Evolutionary conservation across 2,113 vertebrate genomes (phyloP).

Genomic region (Ictidomys tridecemlineatus): DNA sequence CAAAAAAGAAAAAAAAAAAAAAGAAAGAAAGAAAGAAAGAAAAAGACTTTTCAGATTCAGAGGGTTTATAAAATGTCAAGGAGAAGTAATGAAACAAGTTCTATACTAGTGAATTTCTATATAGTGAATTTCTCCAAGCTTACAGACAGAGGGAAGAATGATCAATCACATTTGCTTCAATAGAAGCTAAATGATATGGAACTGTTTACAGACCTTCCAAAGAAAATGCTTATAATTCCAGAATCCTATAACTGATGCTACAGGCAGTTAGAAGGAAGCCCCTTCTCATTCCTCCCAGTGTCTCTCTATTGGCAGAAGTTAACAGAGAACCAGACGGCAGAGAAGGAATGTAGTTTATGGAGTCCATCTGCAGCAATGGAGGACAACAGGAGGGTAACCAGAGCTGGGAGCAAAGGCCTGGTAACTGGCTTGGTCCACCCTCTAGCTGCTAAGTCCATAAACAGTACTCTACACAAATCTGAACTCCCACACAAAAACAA

Average conservation of each 20-base stretch:
- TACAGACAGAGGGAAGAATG: neutral
- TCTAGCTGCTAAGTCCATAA: neutral
- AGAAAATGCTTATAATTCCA: neutral
- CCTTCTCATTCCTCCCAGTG: neutral
- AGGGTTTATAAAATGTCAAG: neutral
- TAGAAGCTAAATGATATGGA: neutral
- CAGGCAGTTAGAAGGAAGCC: neutral
- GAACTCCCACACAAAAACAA: slow-evolving; percentile 26
- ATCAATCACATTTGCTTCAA: neutral
- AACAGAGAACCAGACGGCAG: neutral
- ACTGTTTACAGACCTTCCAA: neutral
- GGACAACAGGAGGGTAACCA: neutral
- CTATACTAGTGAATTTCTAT: neutral
- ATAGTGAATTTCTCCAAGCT: neutral
- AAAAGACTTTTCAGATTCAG: slow-evolving; percentile 53
- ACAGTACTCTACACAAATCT: neutral
- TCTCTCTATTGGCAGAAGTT: neutral
- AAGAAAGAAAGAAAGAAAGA: neutral
- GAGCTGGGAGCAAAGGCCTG: neutral
- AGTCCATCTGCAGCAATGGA: neutral
- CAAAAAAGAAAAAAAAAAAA: slow-evolving; percentile 40
- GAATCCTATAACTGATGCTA: neutral
- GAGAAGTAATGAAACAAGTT: neutral
- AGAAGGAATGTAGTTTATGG: neutral
- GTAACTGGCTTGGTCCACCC: neutral